These are phyloP conservation scores for Microctonus aethiopoides DNA, from an alignment of 2,888 invertebrate genomes.

Conservation along the genomic window DNA sequence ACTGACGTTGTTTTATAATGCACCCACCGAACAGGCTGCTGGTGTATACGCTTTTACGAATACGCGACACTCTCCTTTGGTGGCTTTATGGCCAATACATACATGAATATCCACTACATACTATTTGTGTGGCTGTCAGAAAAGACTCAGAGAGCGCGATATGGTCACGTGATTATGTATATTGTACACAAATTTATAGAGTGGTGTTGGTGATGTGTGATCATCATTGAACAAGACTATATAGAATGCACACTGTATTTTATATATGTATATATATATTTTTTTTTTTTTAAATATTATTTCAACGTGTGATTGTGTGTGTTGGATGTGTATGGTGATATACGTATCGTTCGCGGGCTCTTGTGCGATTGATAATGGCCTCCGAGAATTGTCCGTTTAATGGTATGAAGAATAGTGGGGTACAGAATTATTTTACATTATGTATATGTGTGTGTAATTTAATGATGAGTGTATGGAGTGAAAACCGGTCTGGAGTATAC, in stretches of 20 bases:
- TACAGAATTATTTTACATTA: conserved; percentile 10
- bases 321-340: not conserved
- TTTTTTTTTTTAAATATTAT: no score
- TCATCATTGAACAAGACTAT: no score
- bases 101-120: not conserved
- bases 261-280: conserved; percentile 7
- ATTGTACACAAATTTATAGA: conserved; percentile 12
- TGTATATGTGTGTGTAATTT: not conserved
- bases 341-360: not conserved
- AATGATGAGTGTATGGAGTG: no score
- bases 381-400: not conserved
- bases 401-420: not conserved
- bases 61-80: conserved; percentile 10
- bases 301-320: not conserved
- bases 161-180: conserved; percentile 47
- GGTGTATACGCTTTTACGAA: conserved; percentile 16
- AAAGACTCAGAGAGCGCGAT: conserved; percentile 27
- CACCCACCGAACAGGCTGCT: conserved; percentile 30
- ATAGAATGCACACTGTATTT: no score
- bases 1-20: conserved; percentile 20
- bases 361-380: not conserved
- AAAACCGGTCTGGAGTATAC: conserved; percentile 19
- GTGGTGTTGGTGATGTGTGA: no score
- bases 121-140: not conserved
- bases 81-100: conserved; percentile 33